phyloP scores from a whole-genome alignment of 2,888 invertebrate species.

The Papilio elwesi region DNA sequence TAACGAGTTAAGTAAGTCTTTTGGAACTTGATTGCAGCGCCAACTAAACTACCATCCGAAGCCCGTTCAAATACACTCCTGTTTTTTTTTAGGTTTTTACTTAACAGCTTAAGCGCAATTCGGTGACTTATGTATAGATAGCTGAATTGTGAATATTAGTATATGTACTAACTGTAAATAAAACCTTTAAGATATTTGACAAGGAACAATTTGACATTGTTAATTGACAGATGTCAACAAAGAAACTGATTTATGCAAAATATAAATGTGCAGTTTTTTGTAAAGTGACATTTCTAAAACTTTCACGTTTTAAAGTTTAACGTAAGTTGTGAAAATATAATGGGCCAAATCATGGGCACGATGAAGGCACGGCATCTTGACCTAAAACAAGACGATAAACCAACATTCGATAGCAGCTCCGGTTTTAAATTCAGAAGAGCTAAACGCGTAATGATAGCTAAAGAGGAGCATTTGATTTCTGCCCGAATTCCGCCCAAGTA shows the following conservation, averaged over 20 bases:
- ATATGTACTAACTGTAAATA: too few species aligned
- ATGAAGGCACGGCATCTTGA: conserved; percentile 51
- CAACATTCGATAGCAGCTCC: conserved; percentile 86
- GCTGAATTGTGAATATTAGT: too few species aligned
- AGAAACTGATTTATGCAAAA: neutral
- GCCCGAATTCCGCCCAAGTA: conserved; percentile 86
- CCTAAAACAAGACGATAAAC: conserved; percentile 68
- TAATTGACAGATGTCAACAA: conserved; percentile 2
- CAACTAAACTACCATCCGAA: too few species aligned
- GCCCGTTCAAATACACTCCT: too few species aligned
- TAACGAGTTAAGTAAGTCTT: too few species aligned
- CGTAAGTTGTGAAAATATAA: conserved; percentile 43
- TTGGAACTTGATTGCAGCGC: too few species aligned
- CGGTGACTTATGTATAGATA: too few species aligned
- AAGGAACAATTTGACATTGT: neutral
- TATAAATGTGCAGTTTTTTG: neutral
- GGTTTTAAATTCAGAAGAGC: conserved; percentile 89
- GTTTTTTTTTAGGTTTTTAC: too few species aligned
- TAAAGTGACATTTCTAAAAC: neutral
- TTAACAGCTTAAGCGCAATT: too few species aligned
- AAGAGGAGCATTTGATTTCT: conserved; percentile 89
- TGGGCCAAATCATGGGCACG: conserved; percentile 68
- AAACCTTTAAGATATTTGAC: neutral
- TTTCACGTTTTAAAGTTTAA: conserved; percentile 2
- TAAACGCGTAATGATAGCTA: conserved; percentile 88